A percentile compares a stretch with the other conserved stretches of the same genome.
Evolutionary conservation across 2,113 vertebrate genomes (phyloP).

Genomic region (Spilogale gracilis): DNA sequence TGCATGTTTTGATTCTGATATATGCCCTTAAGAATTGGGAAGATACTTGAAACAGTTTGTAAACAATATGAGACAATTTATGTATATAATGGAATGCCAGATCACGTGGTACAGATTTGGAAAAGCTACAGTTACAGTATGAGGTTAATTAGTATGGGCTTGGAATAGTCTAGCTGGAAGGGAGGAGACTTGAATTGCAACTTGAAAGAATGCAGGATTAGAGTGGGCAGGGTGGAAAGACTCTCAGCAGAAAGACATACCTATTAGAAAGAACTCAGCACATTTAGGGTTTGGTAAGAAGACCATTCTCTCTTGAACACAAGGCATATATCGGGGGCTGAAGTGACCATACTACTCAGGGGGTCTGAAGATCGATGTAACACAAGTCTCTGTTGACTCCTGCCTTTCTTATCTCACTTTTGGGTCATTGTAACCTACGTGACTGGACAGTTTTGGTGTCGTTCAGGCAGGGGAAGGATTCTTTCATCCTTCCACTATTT

Average conservation of each 20-base stretch:
- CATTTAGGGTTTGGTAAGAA: not conserved
- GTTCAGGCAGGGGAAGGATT: not conserved
- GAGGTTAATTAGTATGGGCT: not conserved
- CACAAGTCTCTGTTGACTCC: not conserved
- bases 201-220: not conserved
- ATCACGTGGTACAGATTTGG: not conserved
- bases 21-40: constrained; percentile 20
- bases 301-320: not conserved
- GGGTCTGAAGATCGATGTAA: not conserved
- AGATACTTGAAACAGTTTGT: not conserved
- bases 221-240: not conserved
- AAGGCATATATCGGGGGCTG: not conserved
- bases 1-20: not conserved
- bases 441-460: not conserved
- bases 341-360: not conserved
- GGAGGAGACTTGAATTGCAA: not conserved
- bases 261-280: not conserved
- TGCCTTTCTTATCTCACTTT: constrained; percentile 5
- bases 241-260: not conserved
- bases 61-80: not conserved
- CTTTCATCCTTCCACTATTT: not conserved
- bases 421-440: not conserved
- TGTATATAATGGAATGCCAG: not conserved
- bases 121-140: not conserved
- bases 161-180: not conserved